Evolutionary conservation across 23 tunicate genomes (phyloP).

Genomic region (Trididemnum clinides): DNA sequence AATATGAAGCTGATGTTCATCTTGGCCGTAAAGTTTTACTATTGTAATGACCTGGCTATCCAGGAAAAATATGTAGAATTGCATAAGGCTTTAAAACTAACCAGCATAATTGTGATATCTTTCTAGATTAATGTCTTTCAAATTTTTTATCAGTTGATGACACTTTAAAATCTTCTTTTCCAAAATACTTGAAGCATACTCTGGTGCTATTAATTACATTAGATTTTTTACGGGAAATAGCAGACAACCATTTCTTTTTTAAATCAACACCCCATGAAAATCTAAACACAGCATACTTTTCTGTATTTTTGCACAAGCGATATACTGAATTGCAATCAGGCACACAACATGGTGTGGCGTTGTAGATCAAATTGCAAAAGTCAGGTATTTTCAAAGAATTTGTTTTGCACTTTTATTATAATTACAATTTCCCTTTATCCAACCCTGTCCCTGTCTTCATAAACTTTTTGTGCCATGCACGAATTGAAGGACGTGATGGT

Average conservation of each 20-base stretch:
- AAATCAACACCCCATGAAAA: neutral
- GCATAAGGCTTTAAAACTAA: neutral
- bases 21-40: neutral
- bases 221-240: neutral
- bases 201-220: neutral
- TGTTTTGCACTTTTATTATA: no score
- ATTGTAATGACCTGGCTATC: neutral
- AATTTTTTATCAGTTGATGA: neutral
- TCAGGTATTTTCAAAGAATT: no score
- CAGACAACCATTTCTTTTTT: neutral
- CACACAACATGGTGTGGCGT: neutral
- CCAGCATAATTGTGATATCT: neutral
- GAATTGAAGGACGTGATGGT: no score
- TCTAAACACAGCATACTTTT: conserved; percentile 1
- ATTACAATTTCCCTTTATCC: no score
- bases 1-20: neutral
- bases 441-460: no score
- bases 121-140: neutral
- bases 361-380: no score
- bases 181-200: neutral
- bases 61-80: neutral
- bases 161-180: neutral
- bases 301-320: neutral
- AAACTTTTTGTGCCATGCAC: no score
- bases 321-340: neutral